These are phyloP conservation scores for Drosophila prosaltans DNA, from an alignment of 1,140 invertebrate species.

Conservation along the genomic window DNA sequence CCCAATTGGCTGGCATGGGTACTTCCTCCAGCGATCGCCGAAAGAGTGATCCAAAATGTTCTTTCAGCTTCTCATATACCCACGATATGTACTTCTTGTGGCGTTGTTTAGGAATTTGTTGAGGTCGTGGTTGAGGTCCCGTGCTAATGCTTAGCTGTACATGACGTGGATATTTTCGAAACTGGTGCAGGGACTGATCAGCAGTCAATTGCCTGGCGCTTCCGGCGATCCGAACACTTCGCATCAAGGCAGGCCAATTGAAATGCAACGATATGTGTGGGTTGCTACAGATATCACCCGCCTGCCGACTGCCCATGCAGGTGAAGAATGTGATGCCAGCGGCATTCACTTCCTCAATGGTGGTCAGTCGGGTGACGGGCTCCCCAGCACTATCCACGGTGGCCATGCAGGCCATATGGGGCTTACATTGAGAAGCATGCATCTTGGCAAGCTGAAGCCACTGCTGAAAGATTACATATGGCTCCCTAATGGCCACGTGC, in stretches of 20 bases:
- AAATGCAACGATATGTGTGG: constrained; percentile 93
- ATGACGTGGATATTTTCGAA: constrained; percentile 47
- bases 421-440: constrained; percentile 82
- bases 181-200: constrained; percentile 42
- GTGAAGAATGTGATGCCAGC: constrained; percentile 93
- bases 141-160: constrained; percentile 43
- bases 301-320: constrained; percentile 91
- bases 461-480: constrained; percentile 46
- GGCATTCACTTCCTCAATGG: constrained; percentile 89
- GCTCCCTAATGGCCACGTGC: constrained; percentile 41
- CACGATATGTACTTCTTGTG: neutral
- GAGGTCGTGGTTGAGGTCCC: constrained; percentile 18
- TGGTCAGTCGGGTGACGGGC: constrained; percentile 90
- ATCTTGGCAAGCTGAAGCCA: constrained; percentile 45
- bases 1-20: constrained; percentile 50
- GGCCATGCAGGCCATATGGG: constrained; percentile 94
- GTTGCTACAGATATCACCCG: constrained; percentile 90
- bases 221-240: constrained; percentile 95
- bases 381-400: constrained; percentile 90
- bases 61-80: neutral
- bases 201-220: constrained; percentile 81
- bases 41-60: constrained; percentile 11
- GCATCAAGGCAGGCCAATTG: constrained; percentile 92
- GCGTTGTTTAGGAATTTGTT: neutral
- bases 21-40: constrained; percentile 15